These are phyloP conservation scores for Porites lutea DNA, from an alignment of 64 coral and sea anemone genomes.

Conservation along the genomic window DNA sequence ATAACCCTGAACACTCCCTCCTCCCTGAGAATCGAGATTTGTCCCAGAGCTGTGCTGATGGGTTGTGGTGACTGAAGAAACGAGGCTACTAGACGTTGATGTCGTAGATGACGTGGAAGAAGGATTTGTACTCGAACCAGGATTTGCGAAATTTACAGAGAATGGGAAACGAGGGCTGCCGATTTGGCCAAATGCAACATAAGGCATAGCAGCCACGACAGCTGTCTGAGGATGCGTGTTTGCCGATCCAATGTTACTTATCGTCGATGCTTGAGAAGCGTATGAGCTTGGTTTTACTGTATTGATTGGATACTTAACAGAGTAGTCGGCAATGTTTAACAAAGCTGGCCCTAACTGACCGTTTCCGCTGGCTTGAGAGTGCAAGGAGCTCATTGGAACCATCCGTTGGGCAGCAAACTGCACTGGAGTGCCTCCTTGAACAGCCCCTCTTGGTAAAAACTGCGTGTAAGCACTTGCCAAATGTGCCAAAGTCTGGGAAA, in stretches of 20 bases:
- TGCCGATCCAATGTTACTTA: neutral
- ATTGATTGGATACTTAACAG: conserved; percentile 75
- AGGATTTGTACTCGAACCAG: conserved; percentile 14
- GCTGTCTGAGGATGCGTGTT: conserved; percentile 43
- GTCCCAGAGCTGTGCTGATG: conserved; percentile 4
- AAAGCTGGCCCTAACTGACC: conserved; percentile 37
- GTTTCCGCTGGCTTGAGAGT: conserved; percentile 64
- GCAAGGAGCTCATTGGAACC: conserved; percentile 74
- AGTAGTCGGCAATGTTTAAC: conserved; percentile 56
- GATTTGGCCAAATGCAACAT: conserved; percentile 58
- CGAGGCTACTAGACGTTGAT: conserved; percentile 29
- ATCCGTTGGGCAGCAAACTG: conserved; percentile 84
- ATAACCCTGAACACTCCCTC: conserved; percentile 10
- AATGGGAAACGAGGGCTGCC: conserved; percentile 17
- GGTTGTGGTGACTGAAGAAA: conserved; percentile 9
- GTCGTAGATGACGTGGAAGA: conserved; percentile 4
- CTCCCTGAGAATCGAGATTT: neutral
- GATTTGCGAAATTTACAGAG: conserved; percentile 37
- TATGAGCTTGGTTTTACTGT: conserved; percentile 66
- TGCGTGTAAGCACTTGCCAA: conserved; percentile 93
- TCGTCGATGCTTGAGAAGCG: conserved; percentile 31
- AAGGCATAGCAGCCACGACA: conserved; percentile 66
- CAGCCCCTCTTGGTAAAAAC: conserved; percentile 59
- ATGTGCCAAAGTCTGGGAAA: conserved; percentile 92
- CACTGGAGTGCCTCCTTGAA: conserved; percentile 51